Base-by-base conservation (phyloP, 2,797 vertebrate species). In the Alcedo atthis region DNA sequence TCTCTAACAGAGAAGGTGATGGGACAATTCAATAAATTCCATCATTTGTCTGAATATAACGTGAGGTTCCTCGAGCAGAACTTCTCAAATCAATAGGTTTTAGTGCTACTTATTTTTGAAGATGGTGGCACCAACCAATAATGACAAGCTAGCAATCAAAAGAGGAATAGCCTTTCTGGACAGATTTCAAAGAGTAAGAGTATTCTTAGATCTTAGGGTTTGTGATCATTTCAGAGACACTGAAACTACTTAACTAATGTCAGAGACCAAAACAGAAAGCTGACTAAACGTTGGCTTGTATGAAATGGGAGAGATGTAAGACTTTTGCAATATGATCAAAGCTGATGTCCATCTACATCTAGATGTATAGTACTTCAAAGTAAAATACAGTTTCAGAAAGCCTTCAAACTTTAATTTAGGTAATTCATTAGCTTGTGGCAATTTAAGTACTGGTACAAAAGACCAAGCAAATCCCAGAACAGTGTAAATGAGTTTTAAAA, bases 91-190 rank as follows among this genome's bases (percentile, higher is more conserved):
- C 74, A 59, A 90, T 89, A 83, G 35, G n/a, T 58, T 87, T 92
- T 86, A 75, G 70, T 48, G 84, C 70, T 63, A n/a, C 81, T 90
- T 53, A 32, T 61, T 74, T 59, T 85, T 76, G 71, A 58, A 81
- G 85, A 64, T 70, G 80, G 63, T 73, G 37, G 62, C 61, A 89
- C 3, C 16, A 74, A 57, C 68, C 59, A 67, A 32, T 90, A 68
- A 89, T 40, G 88, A 77, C 76, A 81, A 94, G 81, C 33, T 57
- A 63, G 89, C 91, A 69, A 73, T 92, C 37, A 83, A 83, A 95
- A 76, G 22, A 84, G 12, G 61, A 94, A 86, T 45, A 87, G 93
- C 28, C 20, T 70, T 89, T 94, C 78, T 96, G 97, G 97, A 95
- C 30, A 37, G 5, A 67, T 92, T 96, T 95, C 96, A 95, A 81